Conservation (phyloP, 2,888 invertebrate species). For the Thalpophila matura region DNA sequence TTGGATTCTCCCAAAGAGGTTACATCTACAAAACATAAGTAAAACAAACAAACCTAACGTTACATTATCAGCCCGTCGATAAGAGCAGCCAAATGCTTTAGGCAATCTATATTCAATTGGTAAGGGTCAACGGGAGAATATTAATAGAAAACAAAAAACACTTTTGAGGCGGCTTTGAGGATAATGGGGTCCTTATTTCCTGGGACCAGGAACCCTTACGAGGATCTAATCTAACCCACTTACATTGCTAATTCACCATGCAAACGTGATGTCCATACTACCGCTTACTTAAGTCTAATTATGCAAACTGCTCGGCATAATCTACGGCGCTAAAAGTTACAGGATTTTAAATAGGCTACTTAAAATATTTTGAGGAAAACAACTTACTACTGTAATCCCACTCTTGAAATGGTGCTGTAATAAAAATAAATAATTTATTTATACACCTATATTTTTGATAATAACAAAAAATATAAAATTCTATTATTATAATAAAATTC, state of each 20-base stretch:
- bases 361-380: conserved; percentile 5
- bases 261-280: conserved; percentile 24
- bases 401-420: conserved; percentile 35
- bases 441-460: not conserved
- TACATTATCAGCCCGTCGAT: not conserved
- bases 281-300: conserved; percentile 10
- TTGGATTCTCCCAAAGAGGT: no score
- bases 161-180: not conserved
- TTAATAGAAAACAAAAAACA: conserved; percentile 11
- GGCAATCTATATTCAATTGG: not conserved
- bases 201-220: not conserved
- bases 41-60: not conserved
- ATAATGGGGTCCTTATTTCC: conserved; percentile 10
- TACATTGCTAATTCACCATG: conserved; percentile 18
- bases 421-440: conserved; percentile 9
- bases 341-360: conserved; percentile 17
- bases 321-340: conserved; percentile 13
- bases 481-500: no score
- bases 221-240: conserved; percentile 3
- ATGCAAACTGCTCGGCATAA: conserved; percentile 19
- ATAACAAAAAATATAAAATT: not conserved
- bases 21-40: not conserved
- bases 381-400: conserved; percentile 70
- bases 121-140: not conserved
- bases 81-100: not conserved